These are phyloP conservation scores for Ctenomys sociabilis DNA, from an alignment of 2,113 vertebrate species.

Conservation along the genomic window DNA sequence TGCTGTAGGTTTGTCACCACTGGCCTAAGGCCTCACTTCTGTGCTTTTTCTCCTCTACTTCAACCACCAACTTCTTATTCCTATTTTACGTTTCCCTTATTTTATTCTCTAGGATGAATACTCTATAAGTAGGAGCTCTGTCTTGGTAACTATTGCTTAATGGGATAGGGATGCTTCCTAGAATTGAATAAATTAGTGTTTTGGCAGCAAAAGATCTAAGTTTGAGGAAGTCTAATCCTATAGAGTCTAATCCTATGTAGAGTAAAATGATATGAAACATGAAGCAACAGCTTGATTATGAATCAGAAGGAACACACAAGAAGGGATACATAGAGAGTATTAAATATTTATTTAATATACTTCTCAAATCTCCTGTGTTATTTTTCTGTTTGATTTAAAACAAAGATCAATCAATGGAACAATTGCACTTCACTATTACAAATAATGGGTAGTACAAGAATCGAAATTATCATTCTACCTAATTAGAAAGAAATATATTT, in stretches of 20 bases:
- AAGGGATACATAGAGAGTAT: background rate
- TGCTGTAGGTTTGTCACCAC: no score
- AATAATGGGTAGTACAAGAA: background rate
- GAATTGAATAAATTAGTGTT: no score
- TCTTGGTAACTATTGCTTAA: no score
- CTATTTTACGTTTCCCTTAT: no score
- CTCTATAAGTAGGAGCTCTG: no score
- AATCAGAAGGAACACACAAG: background rate
- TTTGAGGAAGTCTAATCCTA: background rate
- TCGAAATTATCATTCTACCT: background rate
- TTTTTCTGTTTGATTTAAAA: slow-evolving; percentile 40
- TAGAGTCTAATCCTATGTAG: background rate
- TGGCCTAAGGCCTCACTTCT: no score
- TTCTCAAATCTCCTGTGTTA: background rate
- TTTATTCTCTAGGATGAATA: no score
- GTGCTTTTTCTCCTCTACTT: no score
- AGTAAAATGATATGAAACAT: background rate
- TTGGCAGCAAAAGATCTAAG: background rate
- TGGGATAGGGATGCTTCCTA: no score
- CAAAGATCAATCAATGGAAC: background rate
- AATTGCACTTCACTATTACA: background rate
- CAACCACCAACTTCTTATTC: no score
- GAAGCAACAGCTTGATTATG: background rate
- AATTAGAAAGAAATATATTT: slow-evolving; percentile 51
- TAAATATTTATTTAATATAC: background rate